phyloP scores from a whole-genome alignment of 2,888 invertebrate genomes.

The Caenorhabditis sp. region DNA sequence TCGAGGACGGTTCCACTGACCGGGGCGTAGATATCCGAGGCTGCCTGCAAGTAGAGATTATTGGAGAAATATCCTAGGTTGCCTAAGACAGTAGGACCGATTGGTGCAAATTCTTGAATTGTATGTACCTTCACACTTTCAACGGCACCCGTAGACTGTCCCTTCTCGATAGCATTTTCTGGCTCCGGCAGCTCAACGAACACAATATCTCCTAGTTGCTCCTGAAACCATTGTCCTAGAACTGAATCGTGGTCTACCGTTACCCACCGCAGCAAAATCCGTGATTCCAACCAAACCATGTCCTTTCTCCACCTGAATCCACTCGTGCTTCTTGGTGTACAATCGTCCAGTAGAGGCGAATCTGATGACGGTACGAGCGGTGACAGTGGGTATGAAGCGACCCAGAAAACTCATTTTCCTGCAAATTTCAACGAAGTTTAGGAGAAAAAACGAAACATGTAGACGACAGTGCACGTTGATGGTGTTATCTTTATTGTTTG shows the following conservation, averaged over 20 bases:
- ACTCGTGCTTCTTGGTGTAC: constrained; percentile 94
- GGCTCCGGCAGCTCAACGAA: constrained; percentile 93
- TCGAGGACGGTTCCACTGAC: constrained; percentile 90
- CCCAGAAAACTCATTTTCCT: constrained; percentile 50
- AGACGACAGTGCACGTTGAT: background rate
- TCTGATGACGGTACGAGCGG: constrained; percentile 35
- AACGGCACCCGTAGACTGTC: constrained; percentile 92
- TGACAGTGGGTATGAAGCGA: constrained; percentile 26
- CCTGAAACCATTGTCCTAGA: constrained; percentile 81
- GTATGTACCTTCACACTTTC: constrained; percentile 86
- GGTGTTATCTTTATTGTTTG: too few species aligned
- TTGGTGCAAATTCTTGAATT: background rate
- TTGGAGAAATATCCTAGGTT: background rate
- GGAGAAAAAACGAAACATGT: background rate
- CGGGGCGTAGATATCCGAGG: constrained; percentile 95
- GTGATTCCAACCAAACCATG: constrained; percentile 94
- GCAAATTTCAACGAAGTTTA: too few species aligned
- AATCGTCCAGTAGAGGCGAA: constrained; percentile 59
- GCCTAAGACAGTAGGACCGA: background rate
- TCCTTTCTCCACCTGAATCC: constrained; percentile 85
- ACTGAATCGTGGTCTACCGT: background rate
- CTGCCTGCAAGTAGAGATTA: constrained; percentile 82
- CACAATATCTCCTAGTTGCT: constrained; percentile 95
- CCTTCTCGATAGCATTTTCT: constrained; percentile 81
- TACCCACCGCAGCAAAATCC: constrained; percentile 87